These are phyloP conservation scores for Psittacula derbiana DNA, from an alignment of 2,797 vertebrate species.

Conservation along the genomic window DNA sequence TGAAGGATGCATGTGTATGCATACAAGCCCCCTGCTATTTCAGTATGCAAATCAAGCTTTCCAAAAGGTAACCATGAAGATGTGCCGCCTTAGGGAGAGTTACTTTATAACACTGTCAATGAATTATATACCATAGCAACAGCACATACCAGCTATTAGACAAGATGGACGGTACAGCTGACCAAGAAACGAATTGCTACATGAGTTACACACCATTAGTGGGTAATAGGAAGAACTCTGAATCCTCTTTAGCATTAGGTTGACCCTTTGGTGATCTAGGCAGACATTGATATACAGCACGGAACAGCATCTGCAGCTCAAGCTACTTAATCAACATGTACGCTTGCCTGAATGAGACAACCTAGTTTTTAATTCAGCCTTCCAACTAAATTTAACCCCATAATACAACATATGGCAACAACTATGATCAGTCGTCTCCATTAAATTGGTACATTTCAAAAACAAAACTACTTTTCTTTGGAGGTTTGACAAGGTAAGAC, in stretches of 20 bases:
- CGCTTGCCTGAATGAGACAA: neutral
- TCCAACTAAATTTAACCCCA: neutral
- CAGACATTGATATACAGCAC: fast-evolving
- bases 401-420: neutral
- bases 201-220: neutral
- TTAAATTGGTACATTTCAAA: neutral
- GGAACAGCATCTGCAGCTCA: neutral
- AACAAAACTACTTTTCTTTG: neutral
- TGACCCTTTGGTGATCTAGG: neutral
- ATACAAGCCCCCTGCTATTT: neutral
- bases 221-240: neutral
- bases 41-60: neutral
- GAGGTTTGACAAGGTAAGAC: neutral
- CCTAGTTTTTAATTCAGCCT: neutral
- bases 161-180: neutral
- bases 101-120: neutral
- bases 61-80: neutral
- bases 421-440: fast-evolving
- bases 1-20: neutral
- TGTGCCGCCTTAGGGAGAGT: neutral
- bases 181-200: neutral
- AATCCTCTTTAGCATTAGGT: neutral
- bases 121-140: neutral
- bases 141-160: neutral
- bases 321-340: neutral